Conservation (phyloP, 1,140 invertebrate genomes). For the Microplitis mediator region DNA sequence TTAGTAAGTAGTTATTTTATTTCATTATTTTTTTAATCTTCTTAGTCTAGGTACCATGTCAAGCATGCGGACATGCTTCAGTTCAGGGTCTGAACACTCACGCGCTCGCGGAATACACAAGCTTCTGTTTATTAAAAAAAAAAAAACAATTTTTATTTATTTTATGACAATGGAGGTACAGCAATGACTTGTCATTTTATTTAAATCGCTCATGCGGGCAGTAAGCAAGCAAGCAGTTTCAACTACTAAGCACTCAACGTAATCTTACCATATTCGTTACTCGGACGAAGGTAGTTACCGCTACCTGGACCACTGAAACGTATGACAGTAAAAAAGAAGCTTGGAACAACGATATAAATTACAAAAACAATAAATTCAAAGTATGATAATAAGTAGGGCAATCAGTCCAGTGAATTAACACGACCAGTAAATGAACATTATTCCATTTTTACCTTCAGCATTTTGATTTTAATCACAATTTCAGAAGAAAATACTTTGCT, state of each 20-base stretch:
- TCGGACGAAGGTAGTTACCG: slow-evolving; percentile 64
- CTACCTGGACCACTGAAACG: slow-evolving; percentile 64
- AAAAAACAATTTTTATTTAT: neutral
- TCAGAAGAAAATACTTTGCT: too few species aligned
- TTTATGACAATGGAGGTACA: neutral
- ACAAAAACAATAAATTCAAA: neutral
- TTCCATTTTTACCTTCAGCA: too few species aligned
- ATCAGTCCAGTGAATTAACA: too few species aligned
- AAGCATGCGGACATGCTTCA: too few species aligned
- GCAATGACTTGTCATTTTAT: neutral
- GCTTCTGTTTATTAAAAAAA: neutral
- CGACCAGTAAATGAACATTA: too few species aligned
- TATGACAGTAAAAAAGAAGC: slow-evolving; percentile 59
- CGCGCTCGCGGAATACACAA: too few species aligned
- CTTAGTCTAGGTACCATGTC: too few species aligned
- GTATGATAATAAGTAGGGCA: too few species aligned
- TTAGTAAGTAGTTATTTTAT: neutral
- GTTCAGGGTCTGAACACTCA: too few species aligned
- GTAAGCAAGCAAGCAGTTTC: slow-evolving; percentile 14
- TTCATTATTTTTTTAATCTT: neutral
- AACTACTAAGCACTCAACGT: slow-evolving; percentile 38
- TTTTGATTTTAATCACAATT: too few species aligned
- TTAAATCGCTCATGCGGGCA: slow-evolving; percentile 10
- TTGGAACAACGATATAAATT: slow-evolving; percentile 34
- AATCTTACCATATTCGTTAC: slow-evolving; percentile 62